Percentiles rank a stretch among this genome's conserved stretches.
These are phyloP conservation scores for Aricia artaxerxes DNA, from an alignment of 2,888 invertebrate species.

Conservation along the genomic window DNA sequence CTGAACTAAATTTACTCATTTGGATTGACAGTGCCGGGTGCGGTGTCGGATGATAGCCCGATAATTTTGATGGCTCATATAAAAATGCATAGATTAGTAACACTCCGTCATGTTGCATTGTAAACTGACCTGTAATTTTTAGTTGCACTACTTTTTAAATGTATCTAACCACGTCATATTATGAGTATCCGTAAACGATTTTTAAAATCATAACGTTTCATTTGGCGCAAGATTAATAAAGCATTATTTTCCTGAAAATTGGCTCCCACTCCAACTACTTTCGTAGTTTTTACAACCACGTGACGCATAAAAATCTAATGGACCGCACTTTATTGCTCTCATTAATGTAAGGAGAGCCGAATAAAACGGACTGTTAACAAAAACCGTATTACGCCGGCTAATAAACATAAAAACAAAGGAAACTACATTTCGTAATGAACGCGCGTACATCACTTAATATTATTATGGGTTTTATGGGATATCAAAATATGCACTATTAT, in stretches of 20 bases:
- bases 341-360: slow-evolving; percentile 15
- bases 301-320: slow-evolving; percentile 22
- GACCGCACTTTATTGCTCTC: slow-evolving; percentile 18
- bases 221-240: background rate
- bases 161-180: background rate
- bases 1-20: too few species aligned
- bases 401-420: slow-evolving; percentile 26
- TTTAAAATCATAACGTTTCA: background rate
- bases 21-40: too few species aligned
- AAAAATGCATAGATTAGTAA: too few species aligned
- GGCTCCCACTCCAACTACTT: background rate
- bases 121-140: too few species aligned
- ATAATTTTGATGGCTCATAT: too few species aligned
- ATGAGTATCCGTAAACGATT: background rate
- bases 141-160: too few species aligned
- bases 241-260: background rate
- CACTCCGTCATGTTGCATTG: too few species aligned
- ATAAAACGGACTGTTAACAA: slow-evolving; percentile 28
- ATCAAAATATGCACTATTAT: too few species aligned
- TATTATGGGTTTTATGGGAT: background rate
- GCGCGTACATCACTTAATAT: background rate
- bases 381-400: slow-evolving; percentile 23
- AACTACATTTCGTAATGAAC: slow-evolving; percentile 7
- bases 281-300: slow-evolving; percentile 19
- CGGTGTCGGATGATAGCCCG: too few species aligned